A percentile compares a stretch with the other conserved stretches of the same genome.
Conservation (phyloP, 2,888 invertebrate species). For the Eugnorisma glareosa region DNA sequence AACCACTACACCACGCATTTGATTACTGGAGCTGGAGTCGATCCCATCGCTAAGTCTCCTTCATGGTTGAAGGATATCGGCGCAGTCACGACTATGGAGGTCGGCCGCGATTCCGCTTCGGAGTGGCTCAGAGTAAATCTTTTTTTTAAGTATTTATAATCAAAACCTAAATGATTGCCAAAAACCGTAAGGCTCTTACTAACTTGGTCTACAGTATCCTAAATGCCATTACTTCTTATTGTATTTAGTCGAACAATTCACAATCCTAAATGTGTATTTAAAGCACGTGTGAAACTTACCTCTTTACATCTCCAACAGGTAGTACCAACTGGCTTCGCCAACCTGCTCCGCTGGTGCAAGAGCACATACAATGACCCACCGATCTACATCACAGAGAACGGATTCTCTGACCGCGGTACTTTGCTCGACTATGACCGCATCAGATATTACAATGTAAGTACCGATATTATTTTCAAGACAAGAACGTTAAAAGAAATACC, state of each 20-base stretch:
- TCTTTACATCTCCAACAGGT: slow-evolving; percentile 76
- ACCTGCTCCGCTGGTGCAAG: slow-evolving; percentile 91
- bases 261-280: neutral
- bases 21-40: slow-evolving; percentile 84
- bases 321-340: slow-evolving; percentile 91
- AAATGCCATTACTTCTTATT: neutral
- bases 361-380: slow-evolving; percentile 90
- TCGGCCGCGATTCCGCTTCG: slow-evolving; percentile 87
- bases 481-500: neutral
- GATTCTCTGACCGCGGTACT: slow-evolving; percentile 88
- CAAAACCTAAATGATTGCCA: neutral
- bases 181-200: neutral
- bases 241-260: neutral
- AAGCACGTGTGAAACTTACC: neutral
- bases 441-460: slow-evolving; percentile 87
- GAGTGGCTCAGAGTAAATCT: slow-evolving; percentile 86
- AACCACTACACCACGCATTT: slow-evolving; percentile 89
- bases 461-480: neutral
- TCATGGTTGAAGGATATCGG: slow-evolving; percentile 89
- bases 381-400: slow-evolving; percentile 91
- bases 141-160: neutral
- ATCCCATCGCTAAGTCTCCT: slow-evolving; percentile 84
- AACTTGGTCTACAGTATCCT: neutral
- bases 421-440: slow-evolving; percentile 88
- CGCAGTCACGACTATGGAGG: slow-evolving; percentile 84